These are phyloP conservation scores for Strongylocentrotus purpuratus DNA, from an alignment of 35 echinoderm and acorn worm species.

Conservation along the genomic window DNA sequence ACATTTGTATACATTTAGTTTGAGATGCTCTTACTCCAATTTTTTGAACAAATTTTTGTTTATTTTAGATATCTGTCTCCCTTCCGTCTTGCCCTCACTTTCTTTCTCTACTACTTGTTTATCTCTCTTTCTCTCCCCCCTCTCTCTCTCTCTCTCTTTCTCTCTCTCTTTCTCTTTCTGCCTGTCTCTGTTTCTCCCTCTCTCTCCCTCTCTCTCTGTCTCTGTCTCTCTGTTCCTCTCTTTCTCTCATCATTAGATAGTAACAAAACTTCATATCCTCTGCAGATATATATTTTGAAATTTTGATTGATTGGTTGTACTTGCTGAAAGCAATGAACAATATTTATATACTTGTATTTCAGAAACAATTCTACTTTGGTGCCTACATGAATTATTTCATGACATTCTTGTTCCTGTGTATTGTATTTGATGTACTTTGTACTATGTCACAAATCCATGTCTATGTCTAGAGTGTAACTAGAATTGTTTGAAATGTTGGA, in stretches of 20 bases:
- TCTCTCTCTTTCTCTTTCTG: no score
- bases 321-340: not conserved
- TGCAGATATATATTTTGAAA: not conserved
- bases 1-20: no score
- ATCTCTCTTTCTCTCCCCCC: no score
- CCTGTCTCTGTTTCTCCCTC: no score
- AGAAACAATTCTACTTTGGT: not conserved
- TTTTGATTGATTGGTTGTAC: not conserved
- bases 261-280: not conserved
- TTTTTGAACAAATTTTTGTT: no score
- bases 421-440: not conserved
- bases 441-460: not conserved
- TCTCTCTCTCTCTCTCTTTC: no score
- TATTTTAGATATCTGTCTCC: not conserved
- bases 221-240: no score
- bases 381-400: slow-evolving; percentile 2
- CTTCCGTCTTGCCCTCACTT: no score
- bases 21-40: no score
- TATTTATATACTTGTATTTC: not conserved
- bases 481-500: not conserved
- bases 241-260: no score
- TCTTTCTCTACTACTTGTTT: no score
- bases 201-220: no score
- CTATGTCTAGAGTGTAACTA: not conserved
- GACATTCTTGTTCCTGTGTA: not conserved